Evolutionary conservation across 2,113 vertebrate species (phyloP).

Genomic region (Eulemur macaco): DNA sequence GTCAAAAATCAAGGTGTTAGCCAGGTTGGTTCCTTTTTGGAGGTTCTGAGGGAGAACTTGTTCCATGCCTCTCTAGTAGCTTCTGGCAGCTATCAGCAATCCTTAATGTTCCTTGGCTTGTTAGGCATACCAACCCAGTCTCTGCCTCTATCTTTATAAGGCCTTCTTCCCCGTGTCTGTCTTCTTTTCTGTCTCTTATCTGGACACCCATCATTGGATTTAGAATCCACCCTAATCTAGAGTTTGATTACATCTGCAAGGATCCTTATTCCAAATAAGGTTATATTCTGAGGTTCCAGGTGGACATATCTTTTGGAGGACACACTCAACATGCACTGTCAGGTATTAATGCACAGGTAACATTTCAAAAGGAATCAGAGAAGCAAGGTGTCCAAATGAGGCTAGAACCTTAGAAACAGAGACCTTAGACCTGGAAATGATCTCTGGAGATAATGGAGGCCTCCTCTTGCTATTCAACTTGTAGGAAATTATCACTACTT

Average conservation of each 20-base stretch:
- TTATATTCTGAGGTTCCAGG: not conserved
- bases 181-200: not conserved
- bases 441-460: not conserved
- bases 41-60: not conserved
- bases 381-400: not conserved
- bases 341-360: rapidly evolving
- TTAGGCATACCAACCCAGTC: not conserved
- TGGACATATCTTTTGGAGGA: not conserved
- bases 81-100: not conserved
- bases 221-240: not conserved
- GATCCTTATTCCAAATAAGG: not conserved
- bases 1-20: not conserved
- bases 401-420: not conserved
- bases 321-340: not conserved
- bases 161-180: not conserved
- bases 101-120: not conserved
- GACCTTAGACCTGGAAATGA: not conserved
- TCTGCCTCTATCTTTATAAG: not conserved
- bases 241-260: not conserved
- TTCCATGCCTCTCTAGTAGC: not conserved
- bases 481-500: not conserved
- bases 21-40: not conserved
- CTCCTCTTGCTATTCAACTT: not conserved
- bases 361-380: not conserved
- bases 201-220: not conserved